phyloP scores from a whole-genome alignment of 2,797 vertebrate genomes.

The Sebastiscus tertius region DNA sequence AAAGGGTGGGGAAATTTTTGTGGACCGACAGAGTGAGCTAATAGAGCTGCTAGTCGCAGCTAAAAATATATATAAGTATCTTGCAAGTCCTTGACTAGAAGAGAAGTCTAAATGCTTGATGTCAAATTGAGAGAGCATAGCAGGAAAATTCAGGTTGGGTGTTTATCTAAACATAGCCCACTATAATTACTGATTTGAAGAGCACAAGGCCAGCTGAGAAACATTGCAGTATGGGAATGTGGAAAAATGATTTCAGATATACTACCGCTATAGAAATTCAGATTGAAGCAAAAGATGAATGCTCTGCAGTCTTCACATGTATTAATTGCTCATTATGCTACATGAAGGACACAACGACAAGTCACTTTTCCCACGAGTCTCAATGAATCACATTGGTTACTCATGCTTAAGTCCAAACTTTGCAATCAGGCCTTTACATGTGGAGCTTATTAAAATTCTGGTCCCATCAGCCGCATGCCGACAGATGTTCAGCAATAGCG shows the following conservation, averaged over 20 bases:
- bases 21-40: background rate
- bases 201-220: conserved; percentile 6
- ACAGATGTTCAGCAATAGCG: conserved; percentile 45
- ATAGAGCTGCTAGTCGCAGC: background rate
- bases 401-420: conserved; percentile 15
- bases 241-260: conserved; percentile 21
- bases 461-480: conserved; percentile 15
- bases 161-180: conserved; percentile 39
- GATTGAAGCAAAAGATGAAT: conserved; percentile 35
- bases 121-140: conserved; percentile 8
- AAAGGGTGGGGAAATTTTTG: background rate
- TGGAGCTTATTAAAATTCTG: conserved; percentile 41
- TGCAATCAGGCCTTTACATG: conserved; percentile 17
- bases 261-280: background rate
- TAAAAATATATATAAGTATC: background rate
- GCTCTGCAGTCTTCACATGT: conserved; percentile 8
- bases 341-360: conserved; percentile 6
- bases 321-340: conserved; percentile 41
- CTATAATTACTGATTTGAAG: conserved; percentile 42
- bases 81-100: background rate
- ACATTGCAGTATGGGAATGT: background rate
- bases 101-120: conserved; percentile 8
- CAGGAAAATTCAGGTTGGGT: conserved; percentile 18
- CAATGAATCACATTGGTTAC: conserved; percentile 29
- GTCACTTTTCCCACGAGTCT: conserved; percentile 23